Percentiles rank a stretch among this genome's conserved stretches.
These are phyloP conservation scores for Isoperla grammatica DNA, from an alignment of 2,888 invertebrate genomes.

Conservation along the genomic window DNA sequence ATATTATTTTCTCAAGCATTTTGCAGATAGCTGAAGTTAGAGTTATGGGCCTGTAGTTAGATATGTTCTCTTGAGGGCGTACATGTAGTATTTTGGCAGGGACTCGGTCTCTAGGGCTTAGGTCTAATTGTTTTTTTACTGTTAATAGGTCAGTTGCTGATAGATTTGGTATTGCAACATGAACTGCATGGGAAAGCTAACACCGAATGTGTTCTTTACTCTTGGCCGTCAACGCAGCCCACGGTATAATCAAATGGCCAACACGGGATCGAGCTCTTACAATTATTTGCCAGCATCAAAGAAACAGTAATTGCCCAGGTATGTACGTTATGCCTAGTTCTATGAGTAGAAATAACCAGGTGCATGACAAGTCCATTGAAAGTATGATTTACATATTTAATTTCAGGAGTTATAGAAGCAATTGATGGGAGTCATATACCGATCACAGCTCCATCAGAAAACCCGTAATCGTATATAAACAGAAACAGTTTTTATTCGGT, in stretches of 20 bases:
- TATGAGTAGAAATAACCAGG: too few species aligned
- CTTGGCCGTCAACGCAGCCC: not conserved
- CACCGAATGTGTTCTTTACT: not conserved
- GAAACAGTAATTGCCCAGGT: not conserved
- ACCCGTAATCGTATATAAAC: slow-evolving; percentile 25
- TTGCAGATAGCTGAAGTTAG: too few species aligned
- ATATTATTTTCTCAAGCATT: too few species aligned
- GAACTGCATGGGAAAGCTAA: not conserved
- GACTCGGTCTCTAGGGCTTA: not conserved
- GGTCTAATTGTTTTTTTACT: not conserved
- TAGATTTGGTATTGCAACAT: not conserved
- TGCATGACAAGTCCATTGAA: too few species aligned
- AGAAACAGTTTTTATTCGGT: slow-evolving; percentile 24
- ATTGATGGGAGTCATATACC: too few species aligned
- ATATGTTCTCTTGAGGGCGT: too few species aligned
- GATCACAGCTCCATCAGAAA: too few species aligned
- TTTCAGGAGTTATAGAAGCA: slow-evolving; percentile 15
- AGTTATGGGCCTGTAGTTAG: too few species aligned
- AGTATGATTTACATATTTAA: not conserved
- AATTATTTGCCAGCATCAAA: not conserved
- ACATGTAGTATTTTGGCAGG: too few species aligned
- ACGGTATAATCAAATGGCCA: too few species aligned
- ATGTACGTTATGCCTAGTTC: not conserved
- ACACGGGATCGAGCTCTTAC: too few species aligned
- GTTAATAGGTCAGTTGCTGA: not conserved